Percentiles rank a stretch among this genome's conserved stretches.
Conservation (phyloP, 2,888 invertebrate species). For the Psylliodes chrysocephalus region DNA sequence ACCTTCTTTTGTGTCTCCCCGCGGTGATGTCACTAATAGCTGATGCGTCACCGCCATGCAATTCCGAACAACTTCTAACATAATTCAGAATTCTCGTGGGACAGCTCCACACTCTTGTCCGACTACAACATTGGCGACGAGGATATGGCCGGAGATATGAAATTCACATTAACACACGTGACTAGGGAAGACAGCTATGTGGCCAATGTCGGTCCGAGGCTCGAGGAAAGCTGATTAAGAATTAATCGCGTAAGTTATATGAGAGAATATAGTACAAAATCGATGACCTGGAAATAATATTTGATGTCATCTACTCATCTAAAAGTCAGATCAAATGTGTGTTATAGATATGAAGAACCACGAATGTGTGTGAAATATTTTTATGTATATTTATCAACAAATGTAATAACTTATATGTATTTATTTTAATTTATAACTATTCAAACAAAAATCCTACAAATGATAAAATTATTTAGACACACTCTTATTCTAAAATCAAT, state of each 20-base stretch:
- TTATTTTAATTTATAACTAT: too few relatives aligned
- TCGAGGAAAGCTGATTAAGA: constrained; percentile 22
- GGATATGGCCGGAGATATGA: constrained; percentile 17
- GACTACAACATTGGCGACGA: background rate
- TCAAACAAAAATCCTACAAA: too few relatives aligned
- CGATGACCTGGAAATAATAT: constrained; percentile 24
- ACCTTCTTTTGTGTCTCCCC: constrained; percentile 50
- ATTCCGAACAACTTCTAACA: constrained; percentile 47
- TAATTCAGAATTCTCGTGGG: constrained; percentile 43
- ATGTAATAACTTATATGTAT: too few relatives aligned
- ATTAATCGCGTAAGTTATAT: constrained; percentile 25
- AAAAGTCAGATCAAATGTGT: too few relatives aligned
- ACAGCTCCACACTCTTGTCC: constrained; percentile 26
- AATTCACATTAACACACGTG: constrained; percentile 24
- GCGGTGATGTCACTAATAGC: constrained; percentile 54
- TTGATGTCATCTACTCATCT: background rate
- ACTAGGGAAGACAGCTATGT: constrained; percentile 11
- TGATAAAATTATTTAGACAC: too few relatives aligned
- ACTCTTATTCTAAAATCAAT: too few relatives aligned
- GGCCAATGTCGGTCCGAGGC: constrained; percentile 10
- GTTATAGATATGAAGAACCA: too few relatives aligned
- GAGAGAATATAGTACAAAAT: background rate
- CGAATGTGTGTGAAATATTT: too few relatives aligned
- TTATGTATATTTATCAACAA: too few relatives aligned
- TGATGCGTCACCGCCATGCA: constrained; percentile 56